A percentile compares a stretch with the other conserved stretches of the same genome.
Conservation (phyloP, 2,888 invertebrate genomes). For the Drosophila tripunctata region DNA sequence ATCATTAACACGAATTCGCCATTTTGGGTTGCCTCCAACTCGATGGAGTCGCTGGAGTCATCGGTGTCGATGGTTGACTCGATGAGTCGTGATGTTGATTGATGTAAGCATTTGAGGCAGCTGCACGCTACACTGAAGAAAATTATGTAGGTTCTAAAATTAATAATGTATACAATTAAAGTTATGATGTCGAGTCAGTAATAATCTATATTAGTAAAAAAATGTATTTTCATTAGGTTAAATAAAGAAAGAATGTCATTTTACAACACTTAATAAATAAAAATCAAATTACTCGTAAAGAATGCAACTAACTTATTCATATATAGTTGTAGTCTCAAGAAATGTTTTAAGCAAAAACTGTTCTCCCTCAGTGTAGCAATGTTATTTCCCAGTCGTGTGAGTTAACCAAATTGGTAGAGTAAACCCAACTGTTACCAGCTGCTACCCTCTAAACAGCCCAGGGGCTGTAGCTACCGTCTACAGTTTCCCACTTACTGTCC, state of each 20-base stretch:
- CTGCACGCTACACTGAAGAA: neutral
- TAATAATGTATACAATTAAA: no score
- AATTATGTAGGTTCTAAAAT: no score
- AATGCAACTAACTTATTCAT: no score
- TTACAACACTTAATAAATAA: no score
- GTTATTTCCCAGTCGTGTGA: slow-evolving; percentile 47
- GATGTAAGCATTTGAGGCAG: slow-evolving; percentile 60
- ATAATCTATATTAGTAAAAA: no score
- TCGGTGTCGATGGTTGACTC: slow-evolving; percentile 22
- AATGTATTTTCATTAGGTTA: no score
- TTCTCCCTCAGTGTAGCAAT: slow-evolving; percentile 27
- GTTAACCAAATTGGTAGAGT: slow-evolving; percentile 63
- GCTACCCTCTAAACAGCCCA: slow-evolving; percentile 41
- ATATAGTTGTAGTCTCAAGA: no score
- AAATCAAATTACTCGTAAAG: no score
- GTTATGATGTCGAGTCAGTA: no score
- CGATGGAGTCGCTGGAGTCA: slow-evolving; percentile 36
- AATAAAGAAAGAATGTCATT: no score
- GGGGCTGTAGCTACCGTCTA: slow-evolving; percentile 30
- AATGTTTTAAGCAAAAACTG: no score
- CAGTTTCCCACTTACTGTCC: neutral
- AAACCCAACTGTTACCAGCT: slow-evolving; percentile 32
- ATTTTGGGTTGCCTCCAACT: slow-evolving; percentile 54
- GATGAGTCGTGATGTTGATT: slow-evolving; percentile 53
- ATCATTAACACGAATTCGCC: slow-evolving; percentile 76